Base-by-base conservation (phyloP, 2,888 invertebrate genomes). In the Rhyacophila evoluta region DNA sequence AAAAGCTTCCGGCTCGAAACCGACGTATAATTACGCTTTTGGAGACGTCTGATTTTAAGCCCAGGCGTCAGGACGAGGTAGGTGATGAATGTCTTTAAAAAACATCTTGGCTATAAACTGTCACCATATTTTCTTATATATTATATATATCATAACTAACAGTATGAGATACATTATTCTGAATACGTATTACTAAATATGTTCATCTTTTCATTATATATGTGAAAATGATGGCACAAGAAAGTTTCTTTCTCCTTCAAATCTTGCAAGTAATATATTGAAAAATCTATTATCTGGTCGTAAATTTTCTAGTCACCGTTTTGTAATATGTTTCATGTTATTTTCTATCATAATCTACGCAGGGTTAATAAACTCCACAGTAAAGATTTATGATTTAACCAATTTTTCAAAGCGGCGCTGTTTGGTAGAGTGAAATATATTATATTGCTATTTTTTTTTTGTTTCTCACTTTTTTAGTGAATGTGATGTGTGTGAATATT, bases 251-350 rank as follows among this genome's bases (percentile, higher is more conserved):
- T 55, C 19, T 55, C n/a, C n/a, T n/a, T n/a, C n/a, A n/a, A 55
- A 55, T 10, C 55, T 55, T 15, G 19, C 55, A 55, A 55, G 55
- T 8, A 55, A 55, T 55, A 55, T 55, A 55, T 55, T 25, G 55
- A 55, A 55, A 55, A 25, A 55, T 55, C 55, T 55, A 55, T 55
- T 55, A 55, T 55, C 55, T 55, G 55, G 55, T 55, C 55, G 55
- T 55, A 55, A 55, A 55, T 55, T 55, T 19, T 19, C 55, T 55
- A 55, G 55, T 55, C 55, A 55, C 55, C 10, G 19, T 25, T 55
- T 12, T 55, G 41, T 41, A 41, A 41, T 55, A 55, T 55, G 10
- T 55, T 55, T 55, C 55, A 8, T 19, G 19, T 15, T 10, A 19
- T 55, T 55, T 55, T 55, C 55, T 55, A 55, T 55, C 55, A 55